Conservation (phyloP, 2,888 invertebrate genomes). For the Clunio marinus region DNA sequence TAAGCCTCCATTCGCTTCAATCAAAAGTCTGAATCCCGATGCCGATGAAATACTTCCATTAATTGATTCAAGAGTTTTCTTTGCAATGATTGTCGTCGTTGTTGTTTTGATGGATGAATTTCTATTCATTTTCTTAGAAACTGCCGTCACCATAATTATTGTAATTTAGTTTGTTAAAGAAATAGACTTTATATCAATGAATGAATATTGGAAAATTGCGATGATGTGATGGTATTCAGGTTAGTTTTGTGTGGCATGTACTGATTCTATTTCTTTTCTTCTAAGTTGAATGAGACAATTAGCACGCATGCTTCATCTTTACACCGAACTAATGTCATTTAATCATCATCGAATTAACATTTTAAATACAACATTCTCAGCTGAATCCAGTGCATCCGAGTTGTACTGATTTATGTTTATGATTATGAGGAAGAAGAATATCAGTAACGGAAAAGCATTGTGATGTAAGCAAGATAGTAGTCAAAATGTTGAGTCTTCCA, state of each 20-base stretch:
- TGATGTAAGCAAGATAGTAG: too few relatives aligned
- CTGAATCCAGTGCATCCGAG: too few relatives aligned
- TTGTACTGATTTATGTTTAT: too few relatives aligned
- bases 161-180: neutral
- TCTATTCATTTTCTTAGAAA: conserved; percentile 47
- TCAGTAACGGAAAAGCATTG: too few relatives aligned
- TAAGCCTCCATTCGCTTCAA: conserved; percentile 31
- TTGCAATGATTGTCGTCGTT: conserved; percentile 42
- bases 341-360: too few relatives aligned
- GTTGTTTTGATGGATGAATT: conserved; percentile 39
- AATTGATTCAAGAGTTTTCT: conserved; percentile 28
- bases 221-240: conserved; percentile 9
- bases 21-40: conserved; percentile 23
- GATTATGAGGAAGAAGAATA: too few relatives aligned
- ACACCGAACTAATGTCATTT: too few relatives aligned
- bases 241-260: conserved; percentile 2
- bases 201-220: neutral
- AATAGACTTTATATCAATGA: neutral
- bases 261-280: neutral
- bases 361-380: too few relatives aligned
- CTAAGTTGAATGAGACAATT: too few relatives aligned
- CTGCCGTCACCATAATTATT: conserved; percentile 49
- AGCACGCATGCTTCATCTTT: too few relatives aligned
- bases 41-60: conserved; percentile 32
- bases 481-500: too few relatives aligned